These are phyloP conservation scores for Ciconia stormi DNA, from an alignment of 2,113 vertebrate species.

Conservation along the genomic window DNA sequence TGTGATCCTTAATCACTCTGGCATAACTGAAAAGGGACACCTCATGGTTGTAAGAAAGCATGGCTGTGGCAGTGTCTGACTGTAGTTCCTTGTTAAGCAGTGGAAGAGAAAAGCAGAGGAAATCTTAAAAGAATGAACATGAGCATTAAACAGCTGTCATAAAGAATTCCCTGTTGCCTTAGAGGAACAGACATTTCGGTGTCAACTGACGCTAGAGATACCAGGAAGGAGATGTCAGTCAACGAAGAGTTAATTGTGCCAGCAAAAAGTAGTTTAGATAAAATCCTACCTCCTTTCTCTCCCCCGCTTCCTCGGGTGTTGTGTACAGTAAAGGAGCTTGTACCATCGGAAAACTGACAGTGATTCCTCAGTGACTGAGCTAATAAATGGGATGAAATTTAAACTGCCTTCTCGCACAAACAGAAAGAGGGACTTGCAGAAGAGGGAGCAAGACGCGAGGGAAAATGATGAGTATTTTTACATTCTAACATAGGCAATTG, in stretches of 20 bases:
- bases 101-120: background rate
- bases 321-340: background rate
- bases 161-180: background rate
- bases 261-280: slow-evolving; percentile 45
- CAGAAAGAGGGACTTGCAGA: slow-evolving; percentile 25
- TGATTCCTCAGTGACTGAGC: slow-evolving; percentile 63
- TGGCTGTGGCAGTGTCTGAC: background rate
- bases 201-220: background rate
- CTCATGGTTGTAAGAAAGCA: background rate
- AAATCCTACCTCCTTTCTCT: slow-evolving; percentile 41
- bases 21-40: background rate
- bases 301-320: slow-evolving; percentile 1
- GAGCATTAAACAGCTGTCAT: slow-evolving; percentile 8
- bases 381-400: slow-evolving; percentile 70
- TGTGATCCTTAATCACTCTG: background rate
- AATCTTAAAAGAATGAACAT: background rate
- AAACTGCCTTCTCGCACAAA: slow-evolving; percentile 59
- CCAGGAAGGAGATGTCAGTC: background rate
- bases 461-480: slow-evolving; percentile 53
- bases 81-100: background rate
- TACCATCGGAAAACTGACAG: slow-evolving; percentile 14
- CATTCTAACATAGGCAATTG: slow-evolving; percentile 13
- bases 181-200: background rate
- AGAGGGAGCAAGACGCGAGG: slow-evolving; percentile 33
- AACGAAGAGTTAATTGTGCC: slow-evolving; percentile 46